Conservation (phyloP, 2,797 vertebrate species). For the Danio choprae region DNA sequence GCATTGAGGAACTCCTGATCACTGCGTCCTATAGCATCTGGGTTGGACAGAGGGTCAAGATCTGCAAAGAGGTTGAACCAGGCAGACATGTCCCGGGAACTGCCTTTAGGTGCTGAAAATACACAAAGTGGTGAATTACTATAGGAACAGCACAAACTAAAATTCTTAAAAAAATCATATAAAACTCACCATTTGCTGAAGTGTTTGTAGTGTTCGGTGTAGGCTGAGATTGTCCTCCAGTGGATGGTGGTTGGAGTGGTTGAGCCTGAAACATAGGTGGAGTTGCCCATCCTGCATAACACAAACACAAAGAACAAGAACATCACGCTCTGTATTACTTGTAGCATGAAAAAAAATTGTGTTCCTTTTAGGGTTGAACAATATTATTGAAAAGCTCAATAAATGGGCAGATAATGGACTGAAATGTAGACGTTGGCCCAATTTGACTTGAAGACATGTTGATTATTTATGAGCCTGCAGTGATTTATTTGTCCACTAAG, state of each 20-base stretch:
- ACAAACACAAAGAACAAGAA: not conserved
- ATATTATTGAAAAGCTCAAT: too few species aligned
- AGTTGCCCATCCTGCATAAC: slow-evolving; percentile 80
- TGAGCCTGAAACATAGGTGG: slow-evolving; percentile 81
- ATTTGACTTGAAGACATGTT: too few species aligned
- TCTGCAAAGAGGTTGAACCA: slow-evolving; percentile 85
- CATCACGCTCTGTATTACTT: not conserved
- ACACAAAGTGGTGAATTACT: not conserved
- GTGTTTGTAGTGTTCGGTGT: slow-evolving; percentile 68
- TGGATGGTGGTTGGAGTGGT: slow-evolving; percentile 72
- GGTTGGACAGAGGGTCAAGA: slow-evolving; percentile 85
- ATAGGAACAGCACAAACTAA: slow-evolving; percentile 6
- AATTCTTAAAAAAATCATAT: not conserved
- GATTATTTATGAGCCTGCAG: too few species aligned
- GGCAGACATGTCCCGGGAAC: slow-evolving; percentile 80
- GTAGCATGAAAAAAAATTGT: not conserved
- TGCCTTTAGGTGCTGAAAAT: slow-evolving; percentile 62
- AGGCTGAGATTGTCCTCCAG: slow-evolving; percentile 67
- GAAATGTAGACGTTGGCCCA: too few species aligned
- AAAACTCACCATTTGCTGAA: slow-evolving; percentile 68
- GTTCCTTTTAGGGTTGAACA: too few species aligned
- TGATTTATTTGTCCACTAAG: too few species aligned
- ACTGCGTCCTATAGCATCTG: slow-evolving; percentile 81
- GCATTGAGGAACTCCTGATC: slow-evolving; percentile 82
- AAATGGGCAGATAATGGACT: too few species aligned